Base-by-base conservation (phyloP, 2,888 invertebrate genomes). In the Erebia epiphron region DNA sequence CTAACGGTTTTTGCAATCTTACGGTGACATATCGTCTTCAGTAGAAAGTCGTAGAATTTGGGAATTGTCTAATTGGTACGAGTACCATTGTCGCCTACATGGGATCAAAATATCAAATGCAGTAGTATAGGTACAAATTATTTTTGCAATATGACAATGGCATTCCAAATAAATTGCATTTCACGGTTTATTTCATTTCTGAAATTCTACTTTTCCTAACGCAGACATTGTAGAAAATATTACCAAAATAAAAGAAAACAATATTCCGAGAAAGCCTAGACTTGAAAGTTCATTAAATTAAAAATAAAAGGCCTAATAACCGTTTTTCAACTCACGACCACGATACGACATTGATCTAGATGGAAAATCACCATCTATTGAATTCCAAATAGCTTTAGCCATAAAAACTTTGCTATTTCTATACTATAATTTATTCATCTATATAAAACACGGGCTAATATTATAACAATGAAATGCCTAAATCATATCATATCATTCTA, bases 251-350 rank as follows among this genome's bases (percentile, higher is more conserved):
- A 41, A 68, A 50, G 41, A 73, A 68, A 74, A 71, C 58, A 68
- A 43, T 18, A 56, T 72, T 56, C 68, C 69, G 69, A 71, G 75
- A 75, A 75, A 75, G 75, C 68, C 71, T 61, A 58, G 62, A 68
- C 69, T 67, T 68, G 72, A 71, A 73, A 73, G 71, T 73, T 73
- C 63, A 70, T 76, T 75, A 69, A 68, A 70, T 69, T 46, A 54
- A 52, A 65, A 73, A 73, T 35, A 35, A 73, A 75, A 72, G 68
- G 70, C 69, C 68, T 74, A 70, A 73, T 66, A 56, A 5, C 7
- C n/a, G 10, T 41, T 54, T 65, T 54, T 18, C 0, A 18, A 11
- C 14, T 16, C 26, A 54, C 65, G 65, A 41, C 41, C 52, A 41
- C 49, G 62, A 60, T 43, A 61, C 61, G 43, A 61, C 46, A 43